phyloP scores from a whole-genome alignment of 2,888 invertebrate genomes.

The Patella depressa region DNA sequence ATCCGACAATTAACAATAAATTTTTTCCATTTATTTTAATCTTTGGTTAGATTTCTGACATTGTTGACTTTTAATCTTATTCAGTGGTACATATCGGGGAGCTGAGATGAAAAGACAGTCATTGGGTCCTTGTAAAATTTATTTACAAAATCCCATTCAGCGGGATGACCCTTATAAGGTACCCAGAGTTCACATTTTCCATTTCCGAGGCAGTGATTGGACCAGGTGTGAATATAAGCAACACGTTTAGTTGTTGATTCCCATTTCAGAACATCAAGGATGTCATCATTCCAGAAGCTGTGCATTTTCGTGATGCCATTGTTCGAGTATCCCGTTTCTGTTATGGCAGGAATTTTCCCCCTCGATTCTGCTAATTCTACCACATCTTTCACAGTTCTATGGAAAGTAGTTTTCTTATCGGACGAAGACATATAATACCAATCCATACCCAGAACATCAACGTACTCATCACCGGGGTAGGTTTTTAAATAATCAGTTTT shows the following conservation, averaged over 20 bases:
- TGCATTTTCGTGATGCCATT: conserved; percentile 28
- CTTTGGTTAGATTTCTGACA: too few species aligned
- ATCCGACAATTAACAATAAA: too few species aligned
- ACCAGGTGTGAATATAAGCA: conserved; percentile 35
- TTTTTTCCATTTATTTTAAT: too few species aligned
- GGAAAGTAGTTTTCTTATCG: conserved; percentile 10
- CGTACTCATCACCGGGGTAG: conserved; percentile 38
- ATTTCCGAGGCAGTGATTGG: conserved; percentile 27
- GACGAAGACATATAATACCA: conserved; percentile 30
- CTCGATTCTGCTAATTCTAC: conserved; percentile 31
- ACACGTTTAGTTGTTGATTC: conserved; percentile 23
- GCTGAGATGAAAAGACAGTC: conserved; percentile 23
- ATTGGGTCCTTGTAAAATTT: conserved; percentile 29
- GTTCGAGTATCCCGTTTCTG: conserved; percentile 33
- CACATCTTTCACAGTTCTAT: conserved; percentile 19
- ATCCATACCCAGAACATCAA: conserved; percentile 36
- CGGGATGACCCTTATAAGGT: conserved; percentile 32
- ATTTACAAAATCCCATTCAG: conserved; percentile 23
- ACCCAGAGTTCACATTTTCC: conserved; percentile 13
- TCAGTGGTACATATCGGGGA: neutral
- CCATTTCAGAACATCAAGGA: conserved; percentile 27
- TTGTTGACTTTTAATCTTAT: too few species aligned
- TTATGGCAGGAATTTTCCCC: conserved; percentile 38
- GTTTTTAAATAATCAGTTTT: conserved; percentile 29
- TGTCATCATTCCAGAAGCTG: conserved; percentile 34